These are phyloP conservation scores for Phyto melanocephala DNA, from an alignment of 2,888 invertebrate species.

Conservation along the genomic window DNA sequence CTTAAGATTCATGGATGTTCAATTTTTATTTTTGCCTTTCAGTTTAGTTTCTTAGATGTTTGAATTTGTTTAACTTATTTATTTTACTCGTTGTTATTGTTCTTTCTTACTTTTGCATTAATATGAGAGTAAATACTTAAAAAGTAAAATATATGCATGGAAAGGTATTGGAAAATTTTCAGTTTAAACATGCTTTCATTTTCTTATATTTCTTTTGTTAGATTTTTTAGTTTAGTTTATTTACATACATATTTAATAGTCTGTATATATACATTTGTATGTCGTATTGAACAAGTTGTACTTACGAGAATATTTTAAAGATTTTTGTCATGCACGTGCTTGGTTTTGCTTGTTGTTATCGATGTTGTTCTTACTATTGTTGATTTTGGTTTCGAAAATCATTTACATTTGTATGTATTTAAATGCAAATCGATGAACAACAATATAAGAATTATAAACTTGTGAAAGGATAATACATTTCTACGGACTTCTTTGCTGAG, in stretches of 20 bases:
- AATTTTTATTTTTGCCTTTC: neutral
- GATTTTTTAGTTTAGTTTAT: neutral
- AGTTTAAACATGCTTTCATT: neutral
- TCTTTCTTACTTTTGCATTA: neutral
- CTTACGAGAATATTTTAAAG: slow-evolving; percentile 36
- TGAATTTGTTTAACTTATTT: slow-evolving; percentile 27
- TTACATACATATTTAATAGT: neutral
- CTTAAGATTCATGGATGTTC: slow-evolving; percentile 4
- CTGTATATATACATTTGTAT: neutral
- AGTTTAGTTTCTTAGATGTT: neutral
- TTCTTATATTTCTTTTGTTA: neutral
- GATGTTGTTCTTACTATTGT: neutral
- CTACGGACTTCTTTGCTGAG: neutral
- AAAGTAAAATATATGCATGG: neutral
- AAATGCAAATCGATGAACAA: slow-evolving; percentile 54
- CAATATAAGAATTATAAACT: slow-evolving; percentile 46
- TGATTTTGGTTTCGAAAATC: slow-evolving; percentile 21
- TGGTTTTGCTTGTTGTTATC: slow-evolving; percentile 14
- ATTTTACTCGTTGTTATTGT: slow-evolving; percentile 5
- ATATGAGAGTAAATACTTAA: neutral
- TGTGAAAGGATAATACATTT: slow-evolving; percentile 45
- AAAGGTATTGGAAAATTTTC: neutral
- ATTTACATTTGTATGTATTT: no score
- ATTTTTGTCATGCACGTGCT: slow-evolving; percentile 51
- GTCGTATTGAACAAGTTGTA: neutral